Percentiles rank a stretch among this genome's conserved stretches.
phyloP scores from a whole-genome alignment of 2,113 vertebrate species.

The Leucosticte australis region DNA sequence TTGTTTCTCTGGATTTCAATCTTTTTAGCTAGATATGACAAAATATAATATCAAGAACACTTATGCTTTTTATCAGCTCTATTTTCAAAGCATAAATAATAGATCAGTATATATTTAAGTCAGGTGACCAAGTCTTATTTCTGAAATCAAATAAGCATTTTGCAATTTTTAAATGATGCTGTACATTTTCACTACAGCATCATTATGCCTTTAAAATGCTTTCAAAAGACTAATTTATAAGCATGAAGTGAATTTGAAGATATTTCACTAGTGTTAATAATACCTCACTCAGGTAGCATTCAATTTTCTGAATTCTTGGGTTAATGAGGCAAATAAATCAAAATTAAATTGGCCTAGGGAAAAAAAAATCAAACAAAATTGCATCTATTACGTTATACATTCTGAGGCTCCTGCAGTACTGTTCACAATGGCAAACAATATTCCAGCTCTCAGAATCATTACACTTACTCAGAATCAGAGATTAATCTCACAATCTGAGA shows the following conservation, averaged over 20 bases:
- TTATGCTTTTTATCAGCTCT: conserved; percentile 99
- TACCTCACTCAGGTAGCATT: conserved; percentile 56
- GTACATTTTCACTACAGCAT: conserved; percentile 41
- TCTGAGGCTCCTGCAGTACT: neutral
- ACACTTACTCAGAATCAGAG: conserved; percentile 31
- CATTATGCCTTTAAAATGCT: conserved; percentile 60
- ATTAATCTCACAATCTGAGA: conserved; percentile 25
- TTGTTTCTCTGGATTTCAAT: conserved; percentile 99
- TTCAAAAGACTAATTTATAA: conserved; percentile 54
- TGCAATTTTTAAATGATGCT: conserved; percentile 59
- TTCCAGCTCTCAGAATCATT: conserved; percentile 63
- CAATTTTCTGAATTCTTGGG: conserved; percentile 64
- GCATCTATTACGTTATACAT: conserved; percentile 39
- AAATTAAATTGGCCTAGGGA: conserved; percentile 68
- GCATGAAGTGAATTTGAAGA: conserved; percentile 47
- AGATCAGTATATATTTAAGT: conserved; percentile 96
- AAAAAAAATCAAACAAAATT: conserved; percentile 48
- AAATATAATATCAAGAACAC: conserved; percentile 99
- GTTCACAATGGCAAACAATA: conserved; percentile 23
- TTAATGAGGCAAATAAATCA: conserved; percentile 73
- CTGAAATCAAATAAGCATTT: conserved; percentile 62
- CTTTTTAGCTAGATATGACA: conserved; percentile 97
- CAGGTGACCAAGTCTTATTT: conserved; percentile 74
- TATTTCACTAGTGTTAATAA: conserved; percentile 53
- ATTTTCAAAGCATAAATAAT: conserved; percentile 99